Base-by-base conservation (phyloP, 2,113 vertebrate species). In the Eptesicus fuscus region DNA sequence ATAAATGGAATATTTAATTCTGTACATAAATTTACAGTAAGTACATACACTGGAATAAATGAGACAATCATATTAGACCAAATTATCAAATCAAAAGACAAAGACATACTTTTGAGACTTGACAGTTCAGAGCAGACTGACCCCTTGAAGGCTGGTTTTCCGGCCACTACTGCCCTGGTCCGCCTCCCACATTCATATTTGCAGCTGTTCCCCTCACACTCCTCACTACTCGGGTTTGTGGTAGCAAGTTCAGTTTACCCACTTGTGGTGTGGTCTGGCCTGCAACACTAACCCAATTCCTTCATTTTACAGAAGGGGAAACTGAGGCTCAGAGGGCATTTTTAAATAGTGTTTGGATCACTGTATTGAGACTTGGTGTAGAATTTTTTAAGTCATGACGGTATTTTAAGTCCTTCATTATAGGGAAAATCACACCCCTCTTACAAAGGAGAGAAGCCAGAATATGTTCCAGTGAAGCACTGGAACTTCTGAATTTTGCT, bases 21-120 rank as follows among this genome's bases (percentile, higher is more conserved):
- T 98, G 96, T 98, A 93, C 87, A 71, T 91, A 94, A 94, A 73
- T 47, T 96, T 95, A 93, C 59, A 84, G 97, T 78, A 95, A 83
- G 83, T 76, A 28, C 2, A 3, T 95, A 96, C 95, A 76, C 93
- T 97, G 96, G 96, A 98, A 96, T 95, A 88, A 96, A 97, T 88
- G 96, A 49, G 95, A 96, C 88, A 61, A 14, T 40, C 3, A 3
- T 88, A 73, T 74, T 63, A 49, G 88, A 93, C 9, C 65, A 96
- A 37, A 63, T 90, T 83, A 56, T 93, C 93, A 40, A 37, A 71
- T 83, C 61, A 17, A 22, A 96, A 92, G 3, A 30, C 37, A 90
- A 67, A 92, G 79, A 7, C 28, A 10, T 44, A 37, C 49, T 84
- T 76, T 51, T 65, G 86, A 88, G 65, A 49, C 65, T 53, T 28